Conservation (phyloP, 2,113 vertebrate species). For the Pangasianodon gigas region DNA sequence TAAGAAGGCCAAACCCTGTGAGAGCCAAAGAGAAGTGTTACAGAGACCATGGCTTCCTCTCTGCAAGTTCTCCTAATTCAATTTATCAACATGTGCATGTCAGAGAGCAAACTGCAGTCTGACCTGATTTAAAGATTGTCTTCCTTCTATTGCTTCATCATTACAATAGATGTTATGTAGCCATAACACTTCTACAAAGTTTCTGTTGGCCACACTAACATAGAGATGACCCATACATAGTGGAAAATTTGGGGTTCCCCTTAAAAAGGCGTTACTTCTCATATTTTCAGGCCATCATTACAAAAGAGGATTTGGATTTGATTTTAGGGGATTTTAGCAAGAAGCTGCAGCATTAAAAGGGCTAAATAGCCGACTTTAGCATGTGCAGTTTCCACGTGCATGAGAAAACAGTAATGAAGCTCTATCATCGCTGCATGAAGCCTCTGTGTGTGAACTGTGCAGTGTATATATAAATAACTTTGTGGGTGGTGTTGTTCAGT, state of each 20-base stretch:
- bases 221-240: not conserved
- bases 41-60: conserved; percentile 30
- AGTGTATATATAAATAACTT: conserved; percentile 33
- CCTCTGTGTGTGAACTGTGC: not conserved
- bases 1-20: not conserved
- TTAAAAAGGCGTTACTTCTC: not conserved
- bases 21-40: conserved; percentile 8
- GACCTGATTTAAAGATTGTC: not conserved
- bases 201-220: not conserved
- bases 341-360: not conserved
- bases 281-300: not conserved
- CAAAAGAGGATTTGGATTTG: conserved; percentile 14
- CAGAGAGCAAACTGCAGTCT: not conserved
- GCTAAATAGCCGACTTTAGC: not conserved
- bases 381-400: not conserved
- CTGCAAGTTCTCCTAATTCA: conserved; percentile 23
- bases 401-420: not conserved
- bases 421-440: not conserved
- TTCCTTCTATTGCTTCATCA: too few relatives aligned
- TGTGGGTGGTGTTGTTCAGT: conserved; percentile 22
- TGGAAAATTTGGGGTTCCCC: not conserved
- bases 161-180: not conserved
- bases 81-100: not conserved
- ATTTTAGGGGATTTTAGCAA: not conserved
- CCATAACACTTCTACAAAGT: not conserved